Evolutionary conservation across 2,113 vertebrate genomes (phyloP), one percentile per base, ranked within the genome.

Genomic region (Lophura nycthemera): DNA sequence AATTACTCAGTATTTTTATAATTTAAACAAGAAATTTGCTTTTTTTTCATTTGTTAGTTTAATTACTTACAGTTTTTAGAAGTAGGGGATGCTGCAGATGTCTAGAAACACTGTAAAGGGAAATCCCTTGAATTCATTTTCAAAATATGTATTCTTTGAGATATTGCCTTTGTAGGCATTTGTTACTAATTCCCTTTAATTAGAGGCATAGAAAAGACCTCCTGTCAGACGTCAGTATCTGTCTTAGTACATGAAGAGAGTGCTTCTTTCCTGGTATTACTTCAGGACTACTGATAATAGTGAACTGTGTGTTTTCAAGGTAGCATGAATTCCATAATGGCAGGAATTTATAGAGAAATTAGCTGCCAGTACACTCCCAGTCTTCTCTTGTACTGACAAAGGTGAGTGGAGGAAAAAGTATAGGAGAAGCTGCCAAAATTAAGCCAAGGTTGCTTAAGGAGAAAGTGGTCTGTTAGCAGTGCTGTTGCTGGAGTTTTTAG

Each of bases 1-100:
- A 67, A 45, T 86, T 82, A 67, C 67, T 91, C 75, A 85, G 54
- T 56, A 30, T 27, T 63, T 6, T 11, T 34, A 11, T 73, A 69
- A 76, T 85, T 83, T 83, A 42, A 93, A 79, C 30, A 77, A 90
- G 64, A 87, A 83, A 50, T 29, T 24, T 73, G 16, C 42, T 38
- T 94, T 86, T 88, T 82, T 60, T 82, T 89, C 6, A 2, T 72
- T 10, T 59, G 18, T 54, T 66, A 89, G 16, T 84, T 92, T 92
- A 95, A 94, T 83, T 73, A 60, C 29, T 88, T 93, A 57, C 83
- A 92, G 61, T 22, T 83, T 95, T 92, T 92, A 3, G 6, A 83
- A 87, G 66, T 50, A 63, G 57, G 61, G 25, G 50, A 87, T 76
- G 43, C 16, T 85, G 52, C 30, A 83, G 29, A 79, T 76, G 77